phyloP scores from a whole-genome alignment of 92 coral and sea anemone species.

The Hydrozoanthus gracilis region DNA sequence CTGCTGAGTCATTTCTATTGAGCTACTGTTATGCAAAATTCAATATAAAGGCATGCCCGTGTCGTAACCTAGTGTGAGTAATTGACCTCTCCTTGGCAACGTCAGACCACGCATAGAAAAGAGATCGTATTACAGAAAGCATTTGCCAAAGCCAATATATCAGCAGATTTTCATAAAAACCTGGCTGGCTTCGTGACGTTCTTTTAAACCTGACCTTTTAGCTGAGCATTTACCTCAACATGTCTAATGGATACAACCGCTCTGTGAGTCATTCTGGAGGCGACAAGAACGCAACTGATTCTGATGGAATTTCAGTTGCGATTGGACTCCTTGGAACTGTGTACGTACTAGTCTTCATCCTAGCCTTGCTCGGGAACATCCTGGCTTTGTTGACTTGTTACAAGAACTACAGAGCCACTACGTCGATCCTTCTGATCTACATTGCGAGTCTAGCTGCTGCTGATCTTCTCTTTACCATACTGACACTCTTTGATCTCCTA shows the following conservation, averaged over 20 bases:
- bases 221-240: background rate
- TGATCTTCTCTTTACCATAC: constrained; percentile 74
- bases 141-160: background rate
- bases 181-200: too few relatives aligned
- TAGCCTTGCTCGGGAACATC: constrained; percentile 40
- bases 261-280: constrained; percentile 2
- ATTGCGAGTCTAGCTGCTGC: constrained; percentile 86
- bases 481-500: constrained; percentile 69
- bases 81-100: too few relatives aligned
- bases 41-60: background rate
- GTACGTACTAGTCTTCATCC: constrained; percentile 11
- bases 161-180: too few relatives aligned
- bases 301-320: constrained; percentile 13
- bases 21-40: background rate
- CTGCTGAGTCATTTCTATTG: background rate
- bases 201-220: too few relatives aligned
- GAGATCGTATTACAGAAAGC: background rate
- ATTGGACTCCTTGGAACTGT: constrained; percentile 27
- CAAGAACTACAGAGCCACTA: constrained; percentile 76
- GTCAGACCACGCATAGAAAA: background rate
- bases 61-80: background rate
- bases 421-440: constrained; percentile 82
- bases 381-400: constrained; percentile 86
- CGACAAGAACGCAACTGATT: background rate
- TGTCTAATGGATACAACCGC: constrained; percentile 3